phyloP scores from a whole-genome alignment of 1,140 invertebrate species.

The Drosophila dunni region DNA sequence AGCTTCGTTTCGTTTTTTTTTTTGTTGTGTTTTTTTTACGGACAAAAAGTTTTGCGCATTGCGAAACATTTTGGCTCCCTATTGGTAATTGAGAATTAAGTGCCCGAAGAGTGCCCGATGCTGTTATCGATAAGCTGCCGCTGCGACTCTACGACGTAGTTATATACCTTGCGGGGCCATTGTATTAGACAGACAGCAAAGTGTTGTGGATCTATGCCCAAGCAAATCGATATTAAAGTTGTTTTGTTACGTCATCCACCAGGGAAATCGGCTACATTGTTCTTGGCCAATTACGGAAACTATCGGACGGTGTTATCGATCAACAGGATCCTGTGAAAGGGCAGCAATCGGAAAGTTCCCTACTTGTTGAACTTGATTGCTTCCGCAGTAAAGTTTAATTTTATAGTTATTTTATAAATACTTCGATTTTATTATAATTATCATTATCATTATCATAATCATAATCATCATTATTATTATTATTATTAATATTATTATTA shows the following conservation, averaged over 20 bases:
- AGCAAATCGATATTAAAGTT: slow-evolving; percentile 9
- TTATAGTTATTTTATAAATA: too few relatives aligned
- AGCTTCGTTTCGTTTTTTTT: slow-evolving; percentile 17
- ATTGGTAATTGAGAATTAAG: slow-evolving; percentile 51
- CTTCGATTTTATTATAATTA: too few relatives aligned
- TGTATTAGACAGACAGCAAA: slow-evolving; percentile 17
- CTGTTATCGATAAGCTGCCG: slow-evolving; percentile 34
- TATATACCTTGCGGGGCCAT: slow-evolving; percentile 14
- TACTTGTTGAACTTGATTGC: too few relatives aligned
- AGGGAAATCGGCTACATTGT: not conserved
- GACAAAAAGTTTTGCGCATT: slow-evolving; percentile 45
- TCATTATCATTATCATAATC: too few relatives aligned
- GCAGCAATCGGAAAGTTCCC: not conserved
- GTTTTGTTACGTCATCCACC: not conserved
- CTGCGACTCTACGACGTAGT: slow-evolving; percentile 2
- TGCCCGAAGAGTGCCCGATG: slow-evolving; percentile 39
- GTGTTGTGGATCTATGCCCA: not conserved
- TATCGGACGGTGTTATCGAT: not conserved
- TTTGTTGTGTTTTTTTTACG: slow-evolving; percentile 16
- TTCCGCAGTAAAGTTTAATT: too few relatives aligned
- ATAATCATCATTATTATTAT: too few relatives aligned
- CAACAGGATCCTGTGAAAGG: not conserved
- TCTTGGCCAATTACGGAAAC: not conserved
- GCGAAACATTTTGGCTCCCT: slow-evolving; percentile 42
- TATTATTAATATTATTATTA: too few relatives aligned